phyloP scores from a whole-genome alignment of 2,797 vertebrate genomes.

The Coluber constrictor region DNA sequence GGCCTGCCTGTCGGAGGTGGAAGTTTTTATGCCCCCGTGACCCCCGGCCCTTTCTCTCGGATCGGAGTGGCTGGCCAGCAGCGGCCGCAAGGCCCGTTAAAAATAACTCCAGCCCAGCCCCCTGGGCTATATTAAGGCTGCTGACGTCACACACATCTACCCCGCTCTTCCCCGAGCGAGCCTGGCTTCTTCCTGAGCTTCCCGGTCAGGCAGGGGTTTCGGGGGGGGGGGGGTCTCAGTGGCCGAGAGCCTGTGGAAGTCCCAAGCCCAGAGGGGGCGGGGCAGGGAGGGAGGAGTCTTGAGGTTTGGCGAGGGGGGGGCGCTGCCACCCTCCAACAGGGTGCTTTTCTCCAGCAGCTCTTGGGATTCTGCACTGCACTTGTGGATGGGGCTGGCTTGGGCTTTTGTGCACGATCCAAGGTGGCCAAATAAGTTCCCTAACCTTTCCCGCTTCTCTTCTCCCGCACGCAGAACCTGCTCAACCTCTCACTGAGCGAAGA shows the following conservation, averaged over 20 bases:
- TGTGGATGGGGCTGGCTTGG: background rate
- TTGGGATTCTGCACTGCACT: background rate
- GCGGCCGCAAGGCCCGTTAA: background rate
- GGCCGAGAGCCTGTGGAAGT: too few species aligned
- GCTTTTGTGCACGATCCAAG: too few species aligned
- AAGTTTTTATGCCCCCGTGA: too few species aligned
- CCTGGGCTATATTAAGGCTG: background rate
- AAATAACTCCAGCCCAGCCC: constrained; percentile 8
- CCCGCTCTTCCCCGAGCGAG: background rate
- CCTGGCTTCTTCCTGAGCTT: background rate
- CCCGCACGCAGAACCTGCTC: constrained; percentile 3
- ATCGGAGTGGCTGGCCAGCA: background rate
- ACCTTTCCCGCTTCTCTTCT: background rate
- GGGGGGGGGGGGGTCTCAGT: background rate
- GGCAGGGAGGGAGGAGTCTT: too few species aligned
- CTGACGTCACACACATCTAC: background rate
- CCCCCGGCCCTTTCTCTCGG: background rate
- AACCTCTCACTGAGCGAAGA: constrained; percentile 2
- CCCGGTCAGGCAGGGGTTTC: background rate
- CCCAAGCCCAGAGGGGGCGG: background rate
- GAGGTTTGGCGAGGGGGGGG: background rate
- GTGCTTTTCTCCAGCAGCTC: background rate
- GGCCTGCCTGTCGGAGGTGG: background rate
- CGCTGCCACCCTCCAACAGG: background rate
- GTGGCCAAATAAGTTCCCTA: background rate